phyloP scores from a whole-genome alignment of 2,113 vertebrate species.

The Hiodon tergisus region DNA sequence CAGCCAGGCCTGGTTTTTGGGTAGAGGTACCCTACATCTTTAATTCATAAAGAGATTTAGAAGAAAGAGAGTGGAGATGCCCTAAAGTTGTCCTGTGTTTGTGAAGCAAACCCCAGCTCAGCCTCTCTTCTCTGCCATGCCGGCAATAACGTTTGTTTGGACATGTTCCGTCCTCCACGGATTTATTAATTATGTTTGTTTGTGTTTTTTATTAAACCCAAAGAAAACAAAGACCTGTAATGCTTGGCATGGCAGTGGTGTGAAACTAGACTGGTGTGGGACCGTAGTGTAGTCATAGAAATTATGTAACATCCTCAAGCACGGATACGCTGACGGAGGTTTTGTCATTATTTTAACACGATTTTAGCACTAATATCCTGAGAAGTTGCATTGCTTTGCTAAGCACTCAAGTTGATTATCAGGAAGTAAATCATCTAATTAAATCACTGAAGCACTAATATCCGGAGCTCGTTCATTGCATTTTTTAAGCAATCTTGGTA shows the following conservation, averaged over 20 bases:
- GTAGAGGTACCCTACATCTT: constrained; percentile 14
- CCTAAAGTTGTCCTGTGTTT: constrained; percentile 32
- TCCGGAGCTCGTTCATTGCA: too few species aligned
- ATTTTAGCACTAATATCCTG: too few species aligned
- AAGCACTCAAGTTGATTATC: too few species aligned
- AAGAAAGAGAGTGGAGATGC: constrained; percentile 8
- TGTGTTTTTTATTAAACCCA: constrained; percentile 59
- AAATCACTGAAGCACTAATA: too few species aligned
- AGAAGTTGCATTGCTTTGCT: too few species aligned
- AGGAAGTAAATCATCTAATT: too few species aligned
- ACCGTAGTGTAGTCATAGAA: too few species aligned
- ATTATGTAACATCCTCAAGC: too few species aligned
- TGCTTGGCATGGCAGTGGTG: constrained; percentile 16
- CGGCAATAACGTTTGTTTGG: constrained; percentile 36
- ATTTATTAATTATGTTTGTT: constrained; percentile 54
- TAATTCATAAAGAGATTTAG: constrained; percentile 18
- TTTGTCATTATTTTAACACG: too few species aligned
- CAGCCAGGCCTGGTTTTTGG: constrained; percentile 14
- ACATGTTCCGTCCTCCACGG: constrained; percentile 63
- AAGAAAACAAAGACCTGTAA: constrained; percentile 61
- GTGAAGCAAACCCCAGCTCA: constrained; percentile 29
- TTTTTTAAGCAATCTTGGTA: too few species aligned
- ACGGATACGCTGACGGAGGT: too few species aligned
- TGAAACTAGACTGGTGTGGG: too few species aligned
- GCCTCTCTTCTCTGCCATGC: constrained; percentile 44